Evolutionary conservation across 1,140 invertebrate species (phyloP).

Genomic region (Penaeus chinensis): DNA sequence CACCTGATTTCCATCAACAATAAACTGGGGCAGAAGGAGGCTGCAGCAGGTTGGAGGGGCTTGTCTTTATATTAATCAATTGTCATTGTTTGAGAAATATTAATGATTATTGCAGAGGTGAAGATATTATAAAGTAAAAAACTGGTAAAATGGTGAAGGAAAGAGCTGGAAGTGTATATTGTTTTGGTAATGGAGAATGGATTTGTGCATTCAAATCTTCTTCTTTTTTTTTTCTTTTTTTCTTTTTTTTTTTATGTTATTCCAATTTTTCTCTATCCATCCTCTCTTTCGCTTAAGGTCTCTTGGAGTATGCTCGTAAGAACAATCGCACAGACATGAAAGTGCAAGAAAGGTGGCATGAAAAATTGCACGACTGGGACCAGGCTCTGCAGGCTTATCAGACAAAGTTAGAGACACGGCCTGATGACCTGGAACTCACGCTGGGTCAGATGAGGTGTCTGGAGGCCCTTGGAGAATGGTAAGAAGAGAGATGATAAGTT

Average conservation of each 20-base stretch:
- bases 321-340: slow-evolving; percentile 79
- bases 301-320: slow-evolving; percentile 90
- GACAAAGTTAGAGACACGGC: slow-evolving; percentile 67
- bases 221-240: neutral
- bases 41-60: slow-evolving; percentile 79
- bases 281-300: slow-evolving; percentile 67
- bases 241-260: neutral
- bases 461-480: slow-evolving; percentile 98
- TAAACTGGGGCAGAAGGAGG: slow-evolving; percentile 98
- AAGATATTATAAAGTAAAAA: neutral
- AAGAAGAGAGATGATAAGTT: slow-evolving; percentile 63
- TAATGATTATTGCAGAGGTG: no score
- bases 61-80: no score
- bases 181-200: no score
- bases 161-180: no score
- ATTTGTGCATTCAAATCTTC: no score
- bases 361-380: slow-evolving; percentile 99
- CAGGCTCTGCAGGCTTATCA: slow-evolving; percentile 91
- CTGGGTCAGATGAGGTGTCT: slow-evolving; percentile 96
- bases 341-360: slow-evolving; percentile 97
- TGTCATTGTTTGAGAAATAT: no score
- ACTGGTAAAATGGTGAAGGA: no score
- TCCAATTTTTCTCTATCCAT: neutral
- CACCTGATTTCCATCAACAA: slow-evolving; percentile 98
- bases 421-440: slow-evolving; percentile 80